Evolutionary conservation across 2,113 vertebrate genomes (phyloP).

Genomic region (Mugil cephalus): DNA sequence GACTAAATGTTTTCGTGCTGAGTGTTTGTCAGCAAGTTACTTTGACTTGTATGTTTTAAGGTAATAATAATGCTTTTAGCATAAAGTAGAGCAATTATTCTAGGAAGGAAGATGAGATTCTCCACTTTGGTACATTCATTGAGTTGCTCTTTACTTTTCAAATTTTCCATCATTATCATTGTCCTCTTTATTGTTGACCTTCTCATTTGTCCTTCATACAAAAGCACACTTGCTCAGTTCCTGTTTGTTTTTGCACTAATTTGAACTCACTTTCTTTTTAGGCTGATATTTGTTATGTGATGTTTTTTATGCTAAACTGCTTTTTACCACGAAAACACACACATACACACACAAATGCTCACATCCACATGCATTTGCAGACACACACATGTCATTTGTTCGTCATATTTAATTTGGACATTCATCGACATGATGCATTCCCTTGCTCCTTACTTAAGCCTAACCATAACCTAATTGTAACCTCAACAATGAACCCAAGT

Average conservation of each 20-base stretch:
- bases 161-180: slow-evolving; percentile 9
- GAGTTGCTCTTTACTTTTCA: background rate
- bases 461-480: too few relatives aligned
- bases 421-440: too few relatives aligned
- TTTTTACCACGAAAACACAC: slow-evolving; percentile 3
- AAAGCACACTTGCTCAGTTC: background rate
- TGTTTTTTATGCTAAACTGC: background rate
- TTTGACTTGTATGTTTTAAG: background rate
- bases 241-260: background rate
- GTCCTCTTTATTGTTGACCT: slow-evolving; percentile 3
- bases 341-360: background rate
- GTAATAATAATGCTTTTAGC: slow-evolving; percentile 4
- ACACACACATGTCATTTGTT: background rate
- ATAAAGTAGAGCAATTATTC: slow-evolving; percentile 2
- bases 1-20: slow-evolving; percentile 1
- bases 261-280: background rate
- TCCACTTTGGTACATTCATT: background rate
- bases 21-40: background rate
- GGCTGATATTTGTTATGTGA: background rate
- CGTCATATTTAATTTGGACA: too few relatives aligned
- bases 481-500: too few relatives aligned
- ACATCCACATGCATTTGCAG: background rate
- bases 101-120: slow-evolving; percentile 7
- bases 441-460: too few relatives aligned
- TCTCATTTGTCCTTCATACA: background rate